These are phyloP conservation scores for Malthinus seriepunctatus DNA, from an alignment of 2,888 invertebrate species.

Conservation along the genomic window DNA sequence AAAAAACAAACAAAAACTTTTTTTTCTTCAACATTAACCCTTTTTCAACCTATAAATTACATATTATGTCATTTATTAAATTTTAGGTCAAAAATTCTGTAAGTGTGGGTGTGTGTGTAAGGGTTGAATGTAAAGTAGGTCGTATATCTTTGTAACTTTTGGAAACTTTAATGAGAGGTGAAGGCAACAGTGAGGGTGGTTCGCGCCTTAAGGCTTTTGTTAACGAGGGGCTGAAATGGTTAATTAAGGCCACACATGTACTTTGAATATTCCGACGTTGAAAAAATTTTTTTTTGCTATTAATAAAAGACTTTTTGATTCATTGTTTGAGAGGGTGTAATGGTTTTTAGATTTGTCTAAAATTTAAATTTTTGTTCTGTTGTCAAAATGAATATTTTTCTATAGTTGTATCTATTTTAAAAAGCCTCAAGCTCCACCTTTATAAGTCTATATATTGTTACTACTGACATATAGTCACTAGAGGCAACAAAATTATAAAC, in stretches of 20 bases:
- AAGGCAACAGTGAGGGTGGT: constrained; percentile 45
- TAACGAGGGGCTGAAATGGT: constrained; percentile 51
- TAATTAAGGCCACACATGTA: constrained; percentile 41
- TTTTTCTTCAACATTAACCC: no score
- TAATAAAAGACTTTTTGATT: background rate
- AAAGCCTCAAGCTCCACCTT: constrained; percentile 37
- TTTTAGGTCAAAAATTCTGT: constrained; percentile 4
- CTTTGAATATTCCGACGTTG: constrained; percentile 3
- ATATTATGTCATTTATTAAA: constrained; percentile 2
- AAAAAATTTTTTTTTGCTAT: background rate
- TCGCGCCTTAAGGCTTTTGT: constrained; percentile 42
- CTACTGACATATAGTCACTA: constrained; percentile 34
- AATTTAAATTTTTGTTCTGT: no score
- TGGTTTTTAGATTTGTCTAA: background rate
- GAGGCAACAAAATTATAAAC: constrained; percentile 22
- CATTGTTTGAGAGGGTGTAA: background rate
- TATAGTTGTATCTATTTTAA: constrained; percentile 28
- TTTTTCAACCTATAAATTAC: no score
- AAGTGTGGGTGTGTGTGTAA: constrained; percentile 23
- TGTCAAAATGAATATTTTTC: background rate
- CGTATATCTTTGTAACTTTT: constrained; percentile 39
- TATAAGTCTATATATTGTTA: constrained; percentile 45
- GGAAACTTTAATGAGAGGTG: constrained; percentile 46
- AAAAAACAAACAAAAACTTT: no score
- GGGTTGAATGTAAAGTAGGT: constrained; percentile 36